These are phyloP conservation scores for Dendrolimus punctatus DNA, from an alignment of 1,140 invertebrate species.

Conservation along the genomic window DNA sequence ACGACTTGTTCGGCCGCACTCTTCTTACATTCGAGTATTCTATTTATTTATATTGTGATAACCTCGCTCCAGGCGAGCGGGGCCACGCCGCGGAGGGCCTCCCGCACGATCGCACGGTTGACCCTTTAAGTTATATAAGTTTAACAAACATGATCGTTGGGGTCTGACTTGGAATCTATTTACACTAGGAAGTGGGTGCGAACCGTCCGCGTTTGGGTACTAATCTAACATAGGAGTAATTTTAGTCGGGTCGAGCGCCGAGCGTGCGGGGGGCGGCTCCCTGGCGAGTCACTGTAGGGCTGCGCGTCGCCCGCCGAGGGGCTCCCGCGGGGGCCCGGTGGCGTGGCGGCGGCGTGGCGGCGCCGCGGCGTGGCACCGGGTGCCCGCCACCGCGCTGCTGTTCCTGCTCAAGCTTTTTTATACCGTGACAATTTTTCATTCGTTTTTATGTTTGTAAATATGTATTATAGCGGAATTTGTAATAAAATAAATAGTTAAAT, in stretches of 20 bases:
- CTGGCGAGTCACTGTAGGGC: too few relatives aligned
- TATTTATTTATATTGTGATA: background rate
- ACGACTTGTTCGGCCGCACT: too few relatives aligned
- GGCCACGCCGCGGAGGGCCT: background rate
- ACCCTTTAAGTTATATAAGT: too few relatives aligned
- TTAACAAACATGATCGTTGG: too few relatives aligned
- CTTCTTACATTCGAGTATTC: background rate
- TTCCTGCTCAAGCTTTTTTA: conserved; percentile 64
- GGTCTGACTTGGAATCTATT: too few relatives aligned
- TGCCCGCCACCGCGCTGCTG: conserved; percentile 21
- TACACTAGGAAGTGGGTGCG: too few relatives aligned
- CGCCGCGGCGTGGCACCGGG: conserved; percentile 15
- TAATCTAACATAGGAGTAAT: too few relatives aligned
- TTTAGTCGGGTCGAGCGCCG: too few relatives aligned
- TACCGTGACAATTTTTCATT: conserved; percentile 59
- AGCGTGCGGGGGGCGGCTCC: too few relatives aligned
- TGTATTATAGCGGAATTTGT: conserved; percentile 71
- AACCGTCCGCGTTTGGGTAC: too few relatives aligned
- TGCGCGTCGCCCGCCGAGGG: background rate
- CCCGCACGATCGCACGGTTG: background rate
- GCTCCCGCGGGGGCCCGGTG: background rate
- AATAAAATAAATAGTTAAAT: conserved; percentile 65
- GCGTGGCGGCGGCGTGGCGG: conserved; percentile 30
- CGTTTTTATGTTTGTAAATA: conserved; percentile 71
- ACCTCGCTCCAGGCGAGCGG: background rate